Conservation (phyloP, 2,888 invertebrate species). For the Calliphora vomitoria region DNA sequence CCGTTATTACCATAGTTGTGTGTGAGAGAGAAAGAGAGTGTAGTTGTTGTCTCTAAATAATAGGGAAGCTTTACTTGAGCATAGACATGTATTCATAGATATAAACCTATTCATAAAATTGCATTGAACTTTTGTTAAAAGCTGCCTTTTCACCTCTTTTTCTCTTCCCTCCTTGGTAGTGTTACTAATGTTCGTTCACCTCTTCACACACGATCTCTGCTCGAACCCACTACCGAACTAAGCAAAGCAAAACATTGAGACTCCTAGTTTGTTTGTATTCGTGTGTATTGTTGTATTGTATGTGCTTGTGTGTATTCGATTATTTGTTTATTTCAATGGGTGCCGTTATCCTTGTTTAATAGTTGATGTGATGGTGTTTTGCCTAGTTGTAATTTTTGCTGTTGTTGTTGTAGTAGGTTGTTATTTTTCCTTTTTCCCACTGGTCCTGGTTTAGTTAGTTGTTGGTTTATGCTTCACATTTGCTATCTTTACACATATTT, state of each 20-base stretch:
- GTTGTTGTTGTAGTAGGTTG: neutral
- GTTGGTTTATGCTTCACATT: constrained; percentile 7
- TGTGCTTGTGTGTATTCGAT: neutral
- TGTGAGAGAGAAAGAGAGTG: neutral
- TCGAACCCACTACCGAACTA: neutral
- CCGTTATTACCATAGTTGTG: constrained; percentile 23
- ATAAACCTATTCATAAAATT: neutral
- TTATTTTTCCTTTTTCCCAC: neutral
- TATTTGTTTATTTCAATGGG: constrained; percentile 32
- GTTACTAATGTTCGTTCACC: neutral
- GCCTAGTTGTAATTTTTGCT: too few relatives aligned
- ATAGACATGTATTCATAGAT: neutral
- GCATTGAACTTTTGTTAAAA: constrained; percentile 25
- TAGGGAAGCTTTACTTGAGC: constrained; percentile 6
- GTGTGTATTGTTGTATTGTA: too few relatives aligned
- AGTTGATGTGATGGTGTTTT: constrained; percentile 19
- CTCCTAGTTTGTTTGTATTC: neutral
- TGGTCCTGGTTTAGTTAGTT: constrained; percentile 26
- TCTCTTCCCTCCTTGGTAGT: neutral
- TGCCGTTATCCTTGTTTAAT: constrained; percentile 38
- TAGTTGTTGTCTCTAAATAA: constrained; percentile 12
- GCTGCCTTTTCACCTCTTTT: neutral
- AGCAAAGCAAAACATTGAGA: neutral
- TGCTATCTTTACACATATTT: neutral
- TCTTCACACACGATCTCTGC: constrained; percentile 10